Percentiles rank a stretch among this genome's conserved stretches.
These are phyloP conservation scores for Pseudoatta argentina DNA, from an alignment of 1,140 invertebrate species.

Conservation along the genomic window DNA sequence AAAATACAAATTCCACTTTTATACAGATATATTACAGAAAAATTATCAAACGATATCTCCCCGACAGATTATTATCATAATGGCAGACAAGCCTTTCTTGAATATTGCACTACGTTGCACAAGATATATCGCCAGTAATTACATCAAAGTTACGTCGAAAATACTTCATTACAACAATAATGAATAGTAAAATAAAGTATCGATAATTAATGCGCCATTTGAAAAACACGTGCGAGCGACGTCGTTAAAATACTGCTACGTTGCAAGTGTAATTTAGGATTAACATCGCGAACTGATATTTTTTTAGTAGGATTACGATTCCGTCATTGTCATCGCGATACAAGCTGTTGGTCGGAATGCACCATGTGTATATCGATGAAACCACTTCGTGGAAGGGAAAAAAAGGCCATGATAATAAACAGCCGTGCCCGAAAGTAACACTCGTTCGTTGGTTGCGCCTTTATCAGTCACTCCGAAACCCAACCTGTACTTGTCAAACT, in stretches of 20 bases:
- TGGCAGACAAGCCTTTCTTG: conserved; percentile 17
- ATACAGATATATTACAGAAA: not conserved
- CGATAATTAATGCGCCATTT: not conserved
- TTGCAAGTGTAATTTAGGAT: not conserved
- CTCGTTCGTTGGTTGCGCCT: conserved; percentile 54
- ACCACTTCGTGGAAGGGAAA: not conserved
- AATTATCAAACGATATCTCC: conserved; percentile 20
- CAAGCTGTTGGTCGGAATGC: not conserved
- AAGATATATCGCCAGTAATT: conserved; percentile 19
- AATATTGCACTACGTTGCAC: conserved; percentile 33
- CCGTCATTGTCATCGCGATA: not conserved
- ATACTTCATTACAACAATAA: not conserved
- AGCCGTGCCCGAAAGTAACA: conserved; percentile 54
- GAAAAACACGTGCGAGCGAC: conserved; percentile 1
- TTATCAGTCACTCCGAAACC: conserved; percentile 72
- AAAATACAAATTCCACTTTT: not conserved
- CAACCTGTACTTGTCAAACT: conserved; percentile 84
- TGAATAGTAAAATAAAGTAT: not conserved
- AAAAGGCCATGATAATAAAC: not conserved
- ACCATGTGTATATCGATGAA: not conserved
- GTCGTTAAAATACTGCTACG: not conserved
- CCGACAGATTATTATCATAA: conserved; percentile 2
- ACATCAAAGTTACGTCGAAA: not conserved
- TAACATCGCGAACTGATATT: not conserved
- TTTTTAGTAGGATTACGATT: not conserved